Percentiles rank a stretch among this genome's conserved stretches.
These are phyloP conservation scores for Vanessa atalanta DNA, from an alignment of 1,140 invertebrate species.

Conservation along the genomic window DNA sequence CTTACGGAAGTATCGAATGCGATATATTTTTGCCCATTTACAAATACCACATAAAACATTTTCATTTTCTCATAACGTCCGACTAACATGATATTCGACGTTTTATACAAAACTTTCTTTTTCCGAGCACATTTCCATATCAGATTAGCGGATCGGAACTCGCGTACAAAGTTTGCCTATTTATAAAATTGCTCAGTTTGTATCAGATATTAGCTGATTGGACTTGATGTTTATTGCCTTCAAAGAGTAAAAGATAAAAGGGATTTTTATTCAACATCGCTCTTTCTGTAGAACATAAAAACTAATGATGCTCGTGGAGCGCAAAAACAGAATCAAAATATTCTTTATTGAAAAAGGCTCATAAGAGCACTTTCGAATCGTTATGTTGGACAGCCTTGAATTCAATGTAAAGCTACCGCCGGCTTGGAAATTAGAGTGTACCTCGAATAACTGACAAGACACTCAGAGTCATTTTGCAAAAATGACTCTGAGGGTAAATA, in stretches of 20 bases:
- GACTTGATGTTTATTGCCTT: slow-evolving; percentile 1
- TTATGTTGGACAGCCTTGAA: too few species aligned
- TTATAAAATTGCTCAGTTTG: slow-evolving; percentile 26
- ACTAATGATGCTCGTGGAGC: too few species aligned
- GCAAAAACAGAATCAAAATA: too few species aligned
- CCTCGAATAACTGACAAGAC: too few species aligned
- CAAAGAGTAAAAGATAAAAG: background rate
- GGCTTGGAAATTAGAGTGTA: too few species aligned
- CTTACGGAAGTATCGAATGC: too few species aligned
- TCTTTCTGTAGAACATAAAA: too few species aligned
- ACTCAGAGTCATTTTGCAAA: too few species aligned
- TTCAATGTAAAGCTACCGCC: too few species aligned
- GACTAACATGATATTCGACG: slow-evolving; percentile 21
- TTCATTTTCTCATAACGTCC: slow-evolving; percentile 26
- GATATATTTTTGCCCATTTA: background rate
- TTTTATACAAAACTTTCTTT: slow-evolving; percentile 12
- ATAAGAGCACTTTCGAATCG: too few species aligned
- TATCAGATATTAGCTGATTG: slow-evolving; percentile 10
- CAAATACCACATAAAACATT: slow-evolving; percentile 12
- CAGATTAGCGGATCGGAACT: slow-evolving; percentile 29
- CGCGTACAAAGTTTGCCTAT: slow-evolving; percentile 26
- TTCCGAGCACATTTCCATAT: slow-evolving; percentile 33
- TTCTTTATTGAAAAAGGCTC: too few species aligned
- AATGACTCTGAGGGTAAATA: too few species aligned
- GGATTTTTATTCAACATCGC: background rate